phyloP scores from a whole-genome alignment of 2,797 vertebrate species.

The Chloroceryle amazona region DNA sequence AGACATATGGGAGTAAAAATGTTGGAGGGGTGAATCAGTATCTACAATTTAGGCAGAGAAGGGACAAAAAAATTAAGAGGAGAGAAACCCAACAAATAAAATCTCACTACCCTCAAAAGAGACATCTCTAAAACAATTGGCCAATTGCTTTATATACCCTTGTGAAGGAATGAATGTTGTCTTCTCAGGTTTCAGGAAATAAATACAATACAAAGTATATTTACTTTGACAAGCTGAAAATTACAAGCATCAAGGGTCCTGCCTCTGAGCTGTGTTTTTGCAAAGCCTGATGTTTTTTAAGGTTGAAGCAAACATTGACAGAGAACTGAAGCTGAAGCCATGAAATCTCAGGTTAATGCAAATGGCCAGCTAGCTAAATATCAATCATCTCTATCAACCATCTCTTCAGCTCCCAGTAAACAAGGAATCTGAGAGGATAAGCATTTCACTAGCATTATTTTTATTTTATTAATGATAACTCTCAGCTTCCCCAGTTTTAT shows the following conservation, averaged over 20 bases:
- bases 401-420: not conserved
- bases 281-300: constrained; percentile 38
- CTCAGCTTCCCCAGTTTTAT: not conserved
- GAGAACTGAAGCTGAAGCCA: constrained; percentile 10
- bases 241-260: constrained; percentile 14
- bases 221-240: constrained; percentile 59
- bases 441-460: not conserved
- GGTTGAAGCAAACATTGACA: constrained; percentile 10
- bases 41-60: not conserved
- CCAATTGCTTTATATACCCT: constrained; percentile 14
- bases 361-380: not conserved
- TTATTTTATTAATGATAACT: not conserved
- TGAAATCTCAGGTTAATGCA: constrained; percentile 28
- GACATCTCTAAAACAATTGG: constrained; percentile 15
- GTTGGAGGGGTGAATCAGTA: not conserved
- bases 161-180: not conserved
- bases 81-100: not conserved
- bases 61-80: not conserved
- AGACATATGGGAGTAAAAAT: not conserved
- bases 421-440: not conserved
- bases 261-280: not conserved
- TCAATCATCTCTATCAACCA: not conserved
- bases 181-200: constrained; percentile 37
- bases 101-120: not conserved
- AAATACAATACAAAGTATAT: constrained; percentile 39